Base-by-base conservation (phyloP, 2,888 invertebrate species). In the Iphiclides podalirius region DNA sequence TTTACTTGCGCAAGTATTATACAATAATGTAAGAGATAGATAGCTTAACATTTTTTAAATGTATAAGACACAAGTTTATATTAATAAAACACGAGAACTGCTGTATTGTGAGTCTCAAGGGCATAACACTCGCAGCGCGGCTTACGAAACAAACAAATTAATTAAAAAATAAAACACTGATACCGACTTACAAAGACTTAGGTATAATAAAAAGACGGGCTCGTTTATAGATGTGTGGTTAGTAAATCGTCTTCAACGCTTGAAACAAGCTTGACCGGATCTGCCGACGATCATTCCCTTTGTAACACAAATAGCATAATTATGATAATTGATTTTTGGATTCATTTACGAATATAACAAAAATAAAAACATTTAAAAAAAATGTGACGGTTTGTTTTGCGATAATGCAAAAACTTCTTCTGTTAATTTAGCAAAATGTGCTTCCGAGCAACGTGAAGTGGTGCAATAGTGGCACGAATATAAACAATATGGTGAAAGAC, bases 251-350 rank as follows among this genome's bases (percentile, higher is more conserved):
- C 67, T 59, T 62, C 60, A 56, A 26, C 48, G n/a, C n/a, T 57
- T 37, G 53, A 67, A 77, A 79, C 81, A 72, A 66, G 80, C 66
- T 66, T 53, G 61, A 67, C 77, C 58, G 61, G 75, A 65, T 70
- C 15, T 20, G n/a, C n/a, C 7, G 28, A 9, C 37, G 14, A 17
- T 12, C 13, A 26, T 40, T 41, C 35, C 23, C 15, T 36, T 47
- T 41, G 35, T 26, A 37, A n/a, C 26, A 36, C n/a, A 12, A 47
- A 36, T 47, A 41, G 23, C 11, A 26, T 26, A 34, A 47, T 34
- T 41, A 47, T 41, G 47, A 40, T 47, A 47, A 47, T 47, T 23
- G 13, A 47, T 17, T 40, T 15, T 40, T 23, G 23, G n/a, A n/a
- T n/a, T n/a, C n/a, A n/a, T n/a, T n/a, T n/a, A n/a, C n/a, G n/a